Evolutionary conservation across 2,888 invertebrate species (phyloP), one percentile per base, ranked within the genome.

Genomic region (Chelonus formosanus): DNA sequence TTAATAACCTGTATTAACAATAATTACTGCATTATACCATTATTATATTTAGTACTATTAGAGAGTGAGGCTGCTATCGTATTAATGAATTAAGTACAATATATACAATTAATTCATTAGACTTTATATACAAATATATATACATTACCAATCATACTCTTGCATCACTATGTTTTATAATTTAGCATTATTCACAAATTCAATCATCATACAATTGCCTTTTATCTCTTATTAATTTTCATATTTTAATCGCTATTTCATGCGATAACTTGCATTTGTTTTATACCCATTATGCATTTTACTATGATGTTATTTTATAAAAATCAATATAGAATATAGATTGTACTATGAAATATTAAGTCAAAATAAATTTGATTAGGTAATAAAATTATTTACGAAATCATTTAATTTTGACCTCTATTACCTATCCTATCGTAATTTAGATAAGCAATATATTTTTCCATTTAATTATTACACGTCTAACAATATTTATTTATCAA

Each of bases 301-400:
- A 77, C 78, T 76, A 82, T 81, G 81, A 78, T 78, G 81, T 83
- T 83, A 80, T 82, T 76, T 74, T 83, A 83, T 84, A 79, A 82
- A 82, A 79, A 83, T 83, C 81, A 79, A 82, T 80, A 82, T 84
- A 83, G 80, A 72, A 75, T 80, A 80, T 84, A 83, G 83, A 84
- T 82, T 84, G 83, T 84, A 84, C 79, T 80, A 83, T 81, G 83
- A 83, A 82, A 84, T 82, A 83, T 83, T 81, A 83, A 82, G 81
- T 83, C 80, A 84, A 82, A 84, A 83, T 84, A 84, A 80, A 84
- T 84, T 84, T 84, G 82, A 84, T 84, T 84, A 83, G 84, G 81
- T 84, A 84, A 84, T 84, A 80, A 79, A 80, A 75, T 68, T 58
- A 56, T 43, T 55, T 35, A 72, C 20, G 20, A 20, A 20, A 20